Evolutionary conservation across 2,888 invertebrate species (phyloP).

Genomic region (Lasioglossum zephyrum): DNA sequence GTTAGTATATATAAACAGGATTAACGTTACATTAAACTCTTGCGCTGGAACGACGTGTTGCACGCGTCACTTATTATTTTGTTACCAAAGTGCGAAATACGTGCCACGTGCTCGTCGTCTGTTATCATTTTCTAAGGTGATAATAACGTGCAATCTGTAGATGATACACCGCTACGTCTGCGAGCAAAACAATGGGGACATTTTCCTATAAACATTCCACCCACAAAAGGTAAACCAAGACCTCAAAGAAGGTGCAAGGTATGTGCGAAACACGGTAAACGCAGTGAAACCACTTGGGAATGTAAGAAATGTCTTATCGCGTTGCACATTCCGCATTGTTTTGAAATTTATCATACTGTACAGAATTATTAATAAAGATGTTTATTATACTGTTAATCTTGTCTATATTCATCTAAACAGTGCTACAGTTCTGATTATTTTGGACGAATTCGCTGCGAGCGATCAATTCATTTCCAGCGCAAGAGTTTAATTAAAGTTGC

Average conservation of each 20-base stretch:
- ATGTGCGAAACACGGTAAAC: slow-evolving; percentile 36
- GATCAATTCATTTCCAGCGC: not conserved
- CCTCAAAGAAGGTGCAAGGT: slow-evolving; percentile 15
- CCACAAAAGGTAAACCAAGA: slow-evolving; percentile 27
- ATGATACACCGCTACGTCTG: slow-evolving; percentile 34
- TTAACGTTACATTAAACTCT: not conserved
- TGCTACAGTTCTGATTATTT: not conserved
- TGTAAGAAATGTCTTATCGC: slow-evolving; percentile 31
- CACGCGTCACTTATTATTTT: not conserved
- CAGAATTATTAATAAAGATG: slow-evolving; percentile 15
- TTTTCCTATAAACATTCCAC: slow-evolving; percentile 52
- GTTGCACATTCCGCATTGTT: slow-evolving; percentile 36
- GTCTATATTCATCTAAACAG: not conserved
- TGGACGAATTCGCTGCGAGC: not conserved
- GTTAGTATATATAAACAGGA: not conserved
- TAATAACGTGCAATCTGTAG: slow-evolving; percentile 7
- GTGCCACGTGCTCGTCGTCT: not conserved
- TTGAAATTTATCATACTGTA: slow-evolving; percentile 27
- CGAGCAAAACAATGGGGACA: slow-evolving; percentile 51
- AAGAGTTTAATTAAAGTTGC: slow-evolving; percentile 6
- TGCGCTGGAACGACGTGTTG: not conserved
- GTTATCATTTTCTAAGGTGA: not conserved
- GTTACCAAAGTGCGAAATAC: not conserved
- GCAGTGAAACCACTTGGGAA: slow-evolving; percentile 32
- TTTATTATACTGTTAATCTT: slow-evolving; percentile 1